Evolutionary conservation across 2,797 vertebrate species (phyloP), one percentile per base, ranked within the genome.

Genomic region (Gobio occitaniae): DNA sequence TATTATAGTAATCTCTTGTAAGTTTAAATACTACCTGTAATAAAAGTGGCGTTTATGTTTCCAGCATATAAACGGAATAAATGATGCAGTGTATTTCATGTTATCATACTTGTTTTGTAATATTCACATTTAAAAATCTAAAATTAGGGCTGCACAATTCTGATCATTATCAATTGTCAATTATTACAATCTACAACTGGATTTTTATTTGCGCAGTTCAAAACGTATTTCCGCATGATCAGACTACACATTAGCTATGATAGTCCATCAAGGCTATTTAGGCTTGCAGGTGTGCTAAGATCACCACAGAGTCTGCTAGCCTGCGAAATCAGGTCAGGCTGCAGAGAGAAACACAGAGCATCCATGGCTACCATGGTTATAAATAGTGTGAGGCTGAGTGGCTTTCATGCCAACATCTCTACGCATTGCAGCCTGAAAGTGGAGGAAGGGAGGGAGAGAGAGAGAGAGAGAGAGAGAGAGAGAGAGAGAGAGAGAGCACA

Each of bases 331-430:
- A 85, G 88, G 88, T 88, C 88, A 86, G 56, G 52, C 74, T 63
- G 61, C 81, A 80, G 82, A 80, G 50, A 86, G 77, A 84, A 56
- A 84, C 52, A 75, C 80, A 77, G 56, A 90, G 89, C 61, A 91
- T 90, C 86, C 84, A 84, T 85, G 47, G 50, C 84, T 81, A 83
- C 17, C 38, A 61, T 61, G 83, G 87, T 89, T 93, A 93, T 92
- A 92, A 93, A 93, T 91, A 93, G 85, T 77, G 72, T 85, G 87
- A 75, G 84, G 68, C 77, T 83, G 82, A 78, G 85, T 50, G 41
- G 71, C 75, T 90, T 84, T 84, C 65, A 85, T 92, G 84, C 88
- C 85, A 87, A 88, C 84, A 82, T 89, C 89, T 91, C 91, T 83
- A 84, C 89, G 86, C 80, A 89, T 63, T 89, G 47, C 85, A 90